Evolutionary conservation across 2,113 vertebrate genomes (phyloP), one percentile per base, ranked within the genome.

Genomic region (Acanthochromis polyacanthus): DNA sequence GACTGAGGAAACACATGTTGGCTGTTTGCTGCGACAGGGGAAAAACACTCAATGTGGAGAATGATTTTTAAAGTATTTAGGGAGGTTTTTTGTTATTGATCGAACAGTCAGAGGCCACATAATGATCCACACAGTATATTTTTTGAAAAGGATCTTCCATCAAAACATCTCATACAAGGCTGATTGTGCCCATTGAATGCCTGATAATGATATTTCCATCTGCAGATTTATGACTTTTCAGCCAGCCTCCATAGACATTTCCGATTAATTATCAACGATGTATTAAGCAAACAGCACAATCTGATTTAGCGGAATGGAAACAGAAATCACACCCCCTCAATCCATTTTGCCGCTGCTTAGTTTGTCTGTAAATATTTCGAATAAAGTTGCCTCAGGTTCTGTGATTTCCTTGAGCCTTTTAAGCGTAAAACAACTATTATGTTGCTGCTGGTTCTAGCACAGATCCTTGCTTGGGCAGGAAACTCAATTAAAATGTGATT

Each of bases 401-500:
- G 52, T 71, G 71, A 78, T 71, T 88, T 71, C 25, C 58, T 76
- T 73, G 11, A 65, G 64, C 46, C 68, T 82, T 51, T 76, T 23
- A 80, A 74, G 69, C 83, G 71, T 48, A 75, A 83, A 84, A 79
- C 65, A 73, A 82, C 56, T 65, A 71, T 59, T 75, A 81, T 77
- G 51, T 80, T 59, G 59, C 30, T 53, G 40, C 66, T 23, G 10
- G 10, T 77, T 79, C 71, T 36, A 82, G 84, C 74, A 80, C 71
- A 63, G 55, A 80, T 85, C 65, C 71, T 61, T 85, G 84, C 81
- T 68, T 59, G 72, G 91, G 75, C 88, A 66, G 65, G 62, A 84
- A 90, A 90, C 80, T 80, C 89, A 91, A 93, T 92, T 93, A 93
- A 86, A 71, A 82, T 51, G 80, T 62, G 56, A 85, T 82, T 92